Conservation (phyloP, 2,797 vertebrate genomes). For the Sebastes minor region DNA sequence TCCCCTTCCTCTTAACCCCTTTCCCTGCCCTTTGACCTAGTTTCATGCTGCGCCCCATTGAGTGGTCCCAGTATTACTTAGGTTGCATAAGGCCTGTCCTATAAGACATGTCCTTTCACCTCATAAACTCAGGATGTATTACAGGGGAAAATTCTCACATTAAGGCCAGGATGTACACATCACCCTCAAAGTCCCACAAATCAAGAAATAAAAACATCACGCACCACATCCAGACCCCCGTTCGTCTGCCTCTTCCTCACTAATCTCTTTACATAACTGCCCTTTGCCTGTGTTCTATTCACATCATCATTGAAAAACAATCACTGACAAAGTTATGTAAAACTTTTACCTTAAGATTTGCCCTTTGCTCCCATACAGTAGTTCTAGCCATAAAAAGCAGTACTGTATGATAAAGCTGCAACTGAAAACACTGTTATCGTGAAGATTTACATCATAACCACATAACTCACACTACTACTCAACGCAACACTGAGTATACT, state of each 20-base stretch:
- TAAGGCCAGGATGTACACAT: conserved; percentile 32
- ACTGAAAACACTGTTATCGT: background rate
- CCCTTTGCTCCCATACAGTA: background rate
- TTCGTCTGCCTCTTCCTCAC: background rate
- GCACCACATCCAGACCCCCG: background rate
- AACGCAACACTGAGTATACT: background rate
- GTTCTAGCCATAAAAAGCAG: background rate
- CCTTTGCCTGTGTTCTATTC: background rate
- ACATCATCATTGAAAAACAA: conserved; percentile 16
- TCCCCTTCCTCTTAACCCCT: conserved; percentile 13
- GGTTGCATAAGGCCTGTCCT: conserved; percentile 28
- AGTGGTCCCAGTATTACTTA: conserved; percentile 1
- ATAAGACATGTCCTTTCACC: conserved; percentile 29
- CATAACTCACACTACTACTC: background rate
- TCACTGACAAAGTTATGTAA: conserved; percentile 23
- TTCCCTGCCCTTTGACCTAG: conserved; percentile 39
- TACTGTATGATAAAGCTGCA: background rate
- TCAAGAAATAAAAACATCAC: conserved; percentile 47
- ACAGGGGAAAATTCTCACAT: conserved; percentile 11
- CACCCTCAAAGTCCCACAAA: conserved; percentile 30
- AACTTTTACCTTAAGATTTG: conserved; percentile 1
- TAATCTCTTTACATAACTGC: background rate
- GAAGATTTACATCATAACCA: background rate
- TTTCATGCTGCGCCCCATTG: conserved; percentile 22
- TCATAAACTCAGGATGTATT: conserved; percentile 42